A percentile compares a stretch with the other conserved stretches of the same genome.
Evolutionary conservation across 2,113 vertebrate genomes (phyloP).

Genomic region (Cettia cetti): DNA sequence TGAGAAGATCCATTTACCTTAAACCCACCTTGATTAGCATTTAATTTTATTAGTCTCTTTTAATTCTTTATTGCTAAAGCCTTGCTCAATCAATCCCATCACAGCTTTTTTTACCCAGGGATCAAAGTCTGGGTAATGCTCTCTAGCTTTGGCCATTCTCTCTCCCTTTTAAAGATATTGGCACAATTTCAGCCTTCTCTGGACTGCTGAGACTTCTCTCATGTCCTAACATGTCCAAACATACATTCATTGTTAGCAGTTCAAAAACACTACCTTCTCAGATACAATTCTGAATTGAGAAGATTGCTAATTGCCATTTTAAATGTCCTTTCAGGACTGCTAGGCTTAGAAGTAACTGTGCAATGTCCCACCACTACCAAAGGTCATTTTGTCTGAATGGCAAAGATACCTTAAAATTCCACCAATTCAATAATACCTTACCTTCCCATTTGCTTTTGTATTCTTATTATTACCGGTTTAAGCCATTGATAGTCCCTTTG

Average conservation of each 20-base stretch:
- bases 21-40: slow-evolving; percentile 41
- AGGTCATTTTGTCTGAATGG: not conserved
- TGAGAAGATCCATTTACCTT: slow-evolving; percentile 28
- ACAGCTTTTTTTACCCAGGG: not conserved
- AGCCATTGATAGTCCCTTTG: not conserved
- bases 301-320: not conserved
- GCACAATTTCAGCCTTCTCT: not conserved
- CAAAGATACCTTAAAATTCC: not conserved
- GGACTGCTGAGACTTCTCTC: not conserved
- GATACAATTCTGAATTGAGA: not conserved
- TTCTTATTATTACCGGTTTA: not conserved
- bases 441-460: not conserved
- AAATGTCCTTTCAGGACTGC: not conserved
- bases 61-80: slow-evolving; percentile 36
- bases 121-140: not conserved
- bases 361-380: not conserved
- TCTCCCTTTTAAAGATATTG: not conserved
- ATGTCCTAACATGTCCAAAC: not conserved
- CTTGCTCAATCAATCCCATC: not conserved
- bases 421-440: not conserved
- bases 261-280: not conserved
- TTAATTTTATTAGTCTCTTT: slow-evolving; percentile 52
- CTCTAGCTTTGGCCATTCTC: not conserved
- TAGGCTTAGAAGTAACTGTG: not conserved
- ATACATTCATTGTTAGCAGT: not conserved